Conservation (phyloP, 2,888 invertebrate species). For the Hirtodrosophila alboralis region DNA sequence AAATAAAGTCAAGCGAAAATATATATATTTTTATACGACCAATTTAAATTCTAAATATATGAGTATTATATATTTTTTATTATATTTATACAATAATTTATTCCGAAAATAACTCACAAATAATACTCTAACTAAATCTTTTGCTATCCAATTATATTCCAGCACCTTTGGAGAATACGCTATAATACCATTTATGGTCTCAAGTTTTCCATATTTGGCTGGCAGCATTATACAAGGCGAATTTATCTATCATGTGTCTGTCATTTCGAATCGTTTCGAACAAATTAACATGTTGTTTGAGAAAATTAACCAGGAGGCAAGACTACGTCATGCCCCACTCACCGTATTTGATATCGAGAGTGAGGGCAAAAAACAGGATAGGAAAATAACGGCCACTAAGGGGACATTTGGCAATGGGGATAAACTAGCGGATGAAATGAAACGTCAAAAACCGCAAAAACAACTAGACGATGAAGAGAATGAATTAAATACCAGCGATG, state of each 20-base stretch:
- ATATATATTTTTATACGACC: too few relatives aligned
- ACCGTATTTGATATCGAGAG: conserved; percentile 81
- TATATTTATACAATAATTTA: too few relatives aligned
- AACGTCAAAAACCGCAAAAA: conserved; percentile 40
- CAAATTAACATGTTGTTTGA: conserved; percentile 80
- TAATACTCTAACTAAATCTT: background rate
- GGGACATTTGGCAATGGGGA: conserved; percentile 45
- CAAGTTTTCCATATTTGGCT: conserved; percentile 80
- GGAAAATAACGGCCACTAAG: conserved; percentile 41
- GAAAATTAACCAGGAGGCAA: conserved; percentile 80
- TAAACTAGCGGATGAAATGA: conserved; percentile 54
- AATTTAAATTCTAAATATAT: too few relatives aligned
- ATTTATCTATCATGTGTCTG: conserved; percentile 81
- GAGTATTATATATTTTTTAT: too few relatives aligned
- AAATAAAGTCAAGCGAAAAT: too few relatives aligned
- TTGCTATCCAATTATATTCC: background rate
- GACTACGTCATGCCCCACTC: conserved; percentile 72
- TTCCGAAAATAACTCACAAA: too few relatives aligned
- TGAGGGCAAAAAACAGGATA: conserved; percentile 63
- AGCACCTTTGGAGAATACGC: conserved; percentile 71
- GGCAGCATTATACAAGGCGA: conserved; percentile 81
- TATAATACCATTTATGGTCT: conserved; percentile 73
- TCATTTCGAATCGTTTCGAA: conserved; percentile 81
- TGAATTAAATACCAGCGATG: conserved; percentile 52
- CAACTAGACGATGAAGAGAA: conserved; percentile 42